These are phyloP conservation scores for Plecturocebus donacophilus DNA, from an alignment of 2,113 vertebrate species.

Conservation along the genomic window DNA sequence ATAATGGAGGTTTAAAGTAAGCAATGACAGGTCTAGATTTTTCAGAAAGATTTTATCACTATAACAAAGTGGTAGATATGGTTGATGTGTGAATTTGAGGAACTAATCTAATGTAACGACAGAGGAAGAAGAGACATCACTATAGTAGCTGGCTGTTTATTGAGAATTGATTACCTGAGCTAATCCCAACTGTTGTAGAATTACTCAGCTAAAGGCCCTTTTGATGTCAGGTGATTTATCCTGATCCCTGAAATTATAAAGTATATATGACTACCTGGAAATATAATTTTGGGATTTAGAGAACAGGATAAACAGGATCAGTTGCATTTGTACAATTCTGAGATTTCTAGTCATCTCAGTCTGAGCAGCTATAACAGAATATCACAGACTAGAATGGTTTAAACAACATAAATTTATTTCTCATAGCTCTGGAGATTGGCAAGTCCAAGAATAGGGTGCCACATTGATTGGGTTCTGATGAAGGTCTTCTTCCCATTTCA, in stretches of 20 bases:
- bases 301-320: neutral
- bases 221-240: neutral
- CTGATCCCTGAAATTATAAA: neutral
- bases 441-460: neutral
- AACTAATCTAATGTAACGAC: neutral
- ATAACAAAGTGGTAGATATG: neutral
- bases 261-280: neutral
- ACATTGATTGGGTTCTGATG: neutral
- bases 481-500: too few relatives aligned
- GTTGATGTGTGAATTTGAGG: neutral
- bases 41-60: neutral
- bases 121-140: neutral
- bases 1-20: neutral
- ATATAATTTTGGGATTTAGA: neutral
- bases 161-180: neutral
- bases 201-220: neutral
- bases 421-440: neutral
- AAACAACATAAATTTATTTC: neutral
- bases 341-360: neutral
- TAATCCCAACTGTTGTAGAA: neutral
- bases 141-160: neutral
- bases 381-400: neutral
- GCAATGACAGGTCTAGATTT: neutral
- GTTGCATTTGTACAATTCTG: neutral
- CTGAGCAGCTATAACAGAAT: neutral